phyloP scores from a whole-genome alignment of 2,113 vertebrate genomes.

The Stercorarius parasiticus region DNA sequence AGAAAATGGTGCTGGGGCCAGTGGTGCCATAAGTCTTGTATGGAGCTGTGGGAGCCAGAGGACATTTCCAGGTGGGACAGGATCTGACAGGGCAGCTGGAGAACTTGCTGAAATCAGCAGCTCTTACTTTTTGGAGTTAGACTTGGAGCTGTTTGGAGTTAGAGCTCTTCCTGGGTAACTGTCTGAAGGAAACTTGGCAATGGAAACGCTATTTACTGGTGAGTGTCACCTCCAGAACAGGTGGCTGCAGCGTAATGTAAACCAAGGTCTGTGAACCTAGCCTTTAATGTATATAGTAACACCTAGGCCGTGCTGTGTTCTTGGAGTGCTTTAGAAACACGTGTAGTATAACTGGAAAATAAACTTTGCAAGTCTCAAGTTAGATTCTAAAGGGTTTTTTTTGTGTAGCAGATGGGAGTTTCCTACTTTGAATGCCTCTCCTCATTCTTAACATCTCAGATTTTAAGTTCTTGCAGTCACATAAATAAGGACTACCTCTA shows the following conservation, averaged over 20 bases:
- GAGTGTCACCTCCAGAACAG: not conserved
- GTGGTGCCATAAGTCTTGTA: not conserved
- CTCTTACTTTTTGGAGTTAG: not conserved
- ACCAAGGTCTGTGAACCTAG: not conserved
- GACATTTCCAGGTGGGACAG: not conserved
- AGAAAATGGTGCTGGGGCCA: not conserved
- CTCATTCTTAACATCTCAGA: not conserved
- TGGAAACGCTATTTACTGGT: not conserved
- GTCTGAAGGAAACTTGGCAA: not conserved
- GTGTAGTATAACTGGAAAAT: not conserved
- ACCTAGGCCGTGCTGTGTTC: not conserved
- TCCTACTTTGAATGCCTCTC: not conserved
- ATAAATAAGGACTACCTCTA: not conserved
- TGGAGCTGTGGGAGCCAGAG: not conserved
- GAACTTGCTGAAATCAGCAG: not conserved
- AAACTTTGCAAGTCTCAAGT: not conserved
- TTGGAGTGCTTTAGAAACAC: not conserved
- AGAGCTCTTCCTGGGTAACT: not conserved
- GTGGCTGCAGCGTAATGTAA: not conserved
- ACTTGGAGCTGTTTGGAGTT: not conserved
- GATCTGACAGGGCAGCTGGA: not conserved
- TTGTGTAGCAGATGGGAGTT: not conserved
- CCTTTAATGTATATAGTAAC: not conserved
- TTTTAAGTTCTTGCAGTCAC: not conserved
- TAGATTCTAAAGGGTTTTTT: not conserved